Conservation (phyloP, 1,140 invertebrate genomes). For the Sminthurides bifidus region DNA sequence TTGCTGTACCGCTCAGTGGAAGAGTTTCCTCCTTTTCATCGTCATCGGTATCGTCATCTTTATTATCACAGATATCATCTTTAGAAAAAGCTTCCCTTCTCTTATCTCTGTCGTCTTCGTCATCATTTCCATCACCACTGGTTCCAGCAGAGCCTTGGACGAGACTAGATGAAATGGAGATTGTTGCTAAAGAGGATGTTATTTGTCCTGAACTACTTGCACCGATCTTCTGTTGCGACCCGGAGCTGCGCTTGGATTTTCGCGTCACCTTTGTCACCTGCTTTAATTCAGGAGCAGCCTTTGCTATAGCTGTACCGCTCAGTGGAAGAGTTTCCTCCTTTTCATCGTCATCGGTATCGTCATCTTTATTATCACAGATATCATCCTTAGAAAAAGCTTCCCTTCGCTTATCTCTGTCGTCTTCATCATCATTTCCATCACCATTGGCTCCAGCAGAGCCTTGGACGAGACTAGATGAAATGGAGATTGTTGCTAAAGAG, state of each 20-base stretch:
- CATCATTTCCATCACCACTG: not conserved
- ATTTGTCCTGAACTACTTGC: no score
- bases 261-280: not conserved
- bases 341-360: not conserved
- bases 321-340: not conserved
- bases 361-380: not conserved
- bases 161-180: not conserved
- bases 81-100: not conserved
- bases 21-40: not conserved
- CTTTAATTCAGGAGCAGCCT: no score
- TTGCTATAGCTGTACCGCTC: not conserved
- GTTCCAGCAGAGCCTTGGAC: not conserved
- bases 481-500: not conserved
- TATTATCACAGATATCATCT: not conserved
- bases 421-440: constrained; percentile 2
- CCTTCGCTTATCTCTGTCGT: not conserved
- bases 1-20: not conserved
- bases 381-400: not conserved
- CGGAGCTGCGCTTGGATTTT: not conserved
- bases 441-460: not conserved
- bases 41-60: not conserved
- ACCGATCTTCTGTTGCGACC: not conserved
- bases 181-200: no score
- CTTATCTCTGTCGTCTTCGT: not conserved
- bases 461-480: not conserved